Evolutionary conservation across 2,113 vertebrate genomes (phyloP).

Genomic region (Mustela nigripes): DNA sequence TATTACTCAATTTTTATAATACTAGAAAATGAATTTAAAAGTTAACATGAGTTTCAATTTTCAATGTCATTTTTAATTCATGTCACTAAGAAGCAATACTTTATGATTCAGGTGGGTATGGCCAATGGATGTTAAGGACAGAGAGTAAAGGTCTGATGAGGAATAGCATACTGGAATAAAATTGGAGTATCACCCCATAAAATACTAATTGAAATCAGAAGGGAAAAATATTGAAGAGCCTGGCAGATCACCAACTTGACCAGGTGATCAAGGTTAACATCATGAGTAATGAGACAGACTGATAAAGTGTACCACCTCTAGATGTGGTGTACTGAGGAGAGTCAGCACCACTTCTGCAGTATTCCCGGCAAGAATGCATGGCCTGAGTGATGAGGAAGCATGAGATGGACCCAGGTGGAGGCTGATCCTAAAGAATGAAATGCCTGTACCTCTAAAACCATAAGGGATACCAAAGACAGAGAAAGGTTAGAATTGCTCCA

Average conservation of each 20-base stretch:
- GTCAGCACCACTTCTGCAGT: background rate
- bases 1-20: conserved; percentile 28
- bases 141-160: background rate
- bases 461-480: background rate
- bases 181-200: background rate
- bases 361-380: background rate
- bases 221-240: background rate
- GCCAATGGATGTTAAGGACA: background rate
- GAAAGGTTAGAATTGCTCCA: background rate
- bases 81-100: background rate
- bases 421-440: background rate
- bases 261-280: background rate
- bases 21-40: background rate
- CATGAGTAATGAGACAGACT: background rate
- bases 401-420: background rate
- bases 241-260: background rate
- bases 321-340: background rate
- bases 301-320: background rate
- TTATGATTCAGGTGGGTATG: background rate
- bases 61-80: background rate
- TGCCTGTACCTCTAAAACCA: background rate
- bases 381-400: background rate
- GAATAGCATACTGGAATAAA: background rate
- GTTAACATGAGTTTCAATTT: background rate
- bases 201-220: background rate